Percentiles rank a stretch among this genome's conserved stretches.
Evolutionary conservation across 2,113 vertebrate species (phyloP).

Genomic region (Sinocyclocheilus rhinocerous): DNA sequence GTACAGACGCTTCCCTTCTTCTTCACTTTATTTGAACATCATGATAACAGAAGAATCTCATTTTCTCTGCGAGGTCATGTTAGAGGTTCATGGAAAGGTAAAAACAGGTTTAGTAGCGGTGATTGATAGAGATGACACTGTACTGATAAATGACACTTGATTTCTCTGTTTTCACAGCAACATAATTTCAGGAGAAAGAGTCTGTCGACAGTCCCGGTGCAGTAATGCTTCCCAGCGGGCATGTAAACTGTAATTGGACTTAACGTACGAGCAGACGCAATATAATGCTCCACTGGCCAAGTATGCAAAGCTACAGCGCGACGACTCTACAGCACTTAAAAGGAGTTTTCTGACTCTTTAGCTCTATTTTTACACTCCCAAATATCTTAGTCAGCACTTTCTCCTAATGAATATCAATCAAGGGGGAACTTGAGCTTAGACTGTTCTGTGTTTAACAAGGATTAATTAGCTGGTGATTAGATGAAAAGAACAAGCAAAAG

Average conservation of each 20-base stretch:
- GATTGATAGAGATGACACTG: background rate
- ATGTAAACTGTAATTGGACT: conserved; percentile 7
- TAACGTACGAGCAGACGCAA: background rate
- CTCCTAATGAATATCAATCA: conserved; percentile 17
- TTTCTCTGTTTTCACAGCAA: conserved; percentile 5
- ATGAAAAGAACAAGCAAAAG: conserved; percentile 12
- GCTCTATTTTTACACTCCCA: background rate
- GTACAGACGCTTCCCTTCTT: background rate
- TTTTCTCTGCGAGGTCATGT: background rate
- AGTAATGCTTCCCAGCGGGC: conserved; percentile 11
- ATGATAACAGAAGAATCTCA: background rate
- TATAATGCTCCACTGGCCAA: background rate
- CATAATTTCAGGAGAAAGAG: conserved; percentile 12
- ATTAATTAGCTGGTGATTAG: background rate
- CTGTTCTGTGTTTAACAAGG: background rate
- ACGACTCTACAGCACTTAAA: background rate
- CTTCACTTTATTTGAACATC: background rate
- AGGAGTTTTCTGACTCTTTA: background rate
- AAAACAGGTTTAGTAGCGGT: background rate
- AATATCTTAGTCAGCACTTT: conserved; percentile 1
- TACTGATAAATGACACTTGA: background rate
- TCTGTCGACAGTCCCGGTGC: conserved; percentile 14
- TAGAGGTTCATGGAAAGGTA: background rate
- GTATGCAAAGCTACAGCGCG: background rate
- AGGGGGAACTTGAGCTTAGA: background rate